A percentile compares a stretch with the other conserved stretches of the same genome.
phyloP scores from a whole-genome alignment of 64 coral and sea anemone species.

The Pocillopora damicornis region DNA sequence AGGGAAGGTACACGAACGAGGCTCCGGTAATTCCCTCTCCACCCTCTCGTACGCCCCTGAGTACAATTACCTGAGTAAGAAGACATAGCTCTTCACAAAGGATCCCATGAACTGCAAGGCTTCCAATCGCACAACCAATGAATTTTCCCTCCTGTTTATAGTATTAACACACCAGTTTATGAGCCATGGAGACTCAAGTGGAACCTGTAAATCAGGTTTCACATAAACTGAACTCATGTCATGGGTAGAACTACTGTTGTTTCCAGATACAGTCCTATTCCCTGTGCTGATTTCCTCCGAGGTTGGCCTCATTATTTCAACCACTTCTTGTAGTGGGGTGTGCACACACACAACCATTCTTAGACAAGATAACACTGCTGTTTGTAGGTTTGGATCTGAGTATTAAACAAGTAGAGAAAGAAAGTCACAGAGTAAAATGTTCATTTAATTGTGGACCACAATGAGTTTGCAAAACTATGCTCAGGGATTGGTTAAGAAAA shows the following conservation, averaged over 20 bases:
- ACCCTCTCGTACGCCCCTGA: no score
- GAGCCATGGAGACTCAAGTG: slow-evolving; percentile 55
- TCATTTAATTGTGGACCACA: background rate
- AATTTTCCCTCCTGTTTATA: slow-evolving; percentile 21
- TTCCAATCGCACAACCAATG: slow-evolving; percentile 70
- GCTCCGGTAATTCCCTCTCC: no score
- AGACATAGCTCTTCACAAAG: slow-evolving; percentile 87
- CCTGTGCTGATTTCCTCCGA: background rate
- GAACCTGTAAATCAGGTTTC: background rate
- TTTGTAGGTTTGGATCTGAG: slow-evolving; percentile 73
- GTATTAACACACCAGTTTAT: slow-evolving; percentile 38
- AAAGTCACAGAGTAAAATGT: background rate
- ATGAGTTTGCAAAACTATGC: no score
- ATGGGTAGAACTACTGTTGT: background rate
- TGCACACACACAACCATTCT: slow-evolving; percentile 88
- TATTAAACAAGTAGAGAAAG: background rate
- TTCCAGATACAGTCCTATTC: background rate
- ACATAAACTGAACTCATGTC: background rate
- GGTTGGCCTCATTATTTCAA: slow-evolving; percentile 59
- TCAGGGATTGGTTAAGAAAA: no score
- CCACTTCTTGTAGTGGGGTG: slow-evolving; percentile 81
- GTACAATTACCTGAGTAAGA: slow-evolving; percentile 55
- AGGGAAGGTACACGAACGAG: no score
- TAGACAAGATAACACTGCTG: slow-evolving; percentile 71
- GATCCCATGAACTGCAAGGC: slow-evolving; percentile 73